Evolutionary conservation across 2,888 invertebrate genomes (phyloP), one percentile per base, ranked within the genome.

Genomic region (Neoascia interrupta): DNA sequence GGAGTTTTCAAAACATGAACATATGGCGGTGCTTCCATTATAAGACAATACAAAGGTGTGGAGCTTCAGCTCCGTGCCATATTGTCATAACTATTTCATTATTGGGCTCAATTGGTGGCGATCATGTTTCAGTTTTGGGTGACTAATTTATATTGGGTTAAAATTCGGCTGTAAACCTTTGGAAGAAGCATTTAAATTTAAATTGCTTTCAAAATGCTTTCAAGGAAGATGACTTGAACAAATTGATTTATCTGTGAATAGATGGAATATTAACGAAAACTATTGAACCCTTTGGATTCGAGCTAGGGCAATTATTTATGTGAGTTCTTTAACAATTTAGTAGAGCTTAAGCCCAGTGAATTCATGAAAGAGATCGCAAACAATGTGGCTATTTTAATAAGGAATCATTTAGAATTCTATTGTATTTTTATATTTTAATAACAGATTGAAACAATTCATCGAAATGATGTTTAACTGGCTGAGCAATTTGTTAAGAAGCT

Each of bases 121-220:
- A 72, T 61, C 70, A 54, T 53, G 53, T 76, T 72, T 66, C 66
- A 53, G 58, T 54, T 39, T 49, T 66, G 64, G 66, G 72, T 79
- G 72, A 36, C 47, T 60, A 60, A 79, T 79, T 66, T 79, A 66
- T 79, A 61, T 61, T 79, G 66, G 72, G 49, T 56, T 72, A 66
- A 21, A n/a, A n/a, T n/a, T n/a, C n/a, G n/a, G n/a, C n/a, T 43
- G 34, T 36, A 26, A 63, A 63, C 43, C 49, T 49, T 51, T 68
- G 56, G 36, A 21, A 13, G 16, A 41, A 26, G 61, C 56, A 75
- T 69, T 63, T 15, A 18, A 63, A 36, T 54, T 34, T 21, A 36
- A 75, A 63, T 69, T 11, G 53, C 6, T 53, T 13, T 51, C 39
- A 10, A 8, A 28, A 31, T 28, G 5, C 18, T 28, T 4, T 41